phyloP scores from a whole-genome alignment of 2,797 vertebrate genomes.

The Taenioides sp. region DNA sequence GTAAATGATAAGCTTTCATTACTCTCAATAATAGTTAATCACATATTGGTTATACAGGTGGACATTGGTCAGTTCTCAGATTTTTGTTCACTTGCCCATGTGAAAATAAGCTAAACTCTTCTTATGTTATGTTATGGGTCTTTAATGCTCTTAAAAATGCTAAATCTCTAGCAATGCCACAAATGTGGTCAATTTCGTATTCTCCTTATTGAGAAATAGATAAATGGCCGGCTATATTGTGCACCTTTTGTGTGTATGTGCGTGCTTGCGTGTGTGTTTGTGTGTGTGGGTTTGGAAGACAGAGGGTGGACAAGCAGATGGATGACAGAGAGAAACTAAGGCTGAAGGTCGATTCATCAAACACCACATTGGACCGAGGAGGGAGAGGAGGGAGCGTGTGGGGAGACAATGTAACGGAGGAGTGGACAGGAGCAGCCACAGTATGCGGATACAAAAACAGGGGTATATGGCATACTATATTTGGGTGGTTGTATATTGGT shows the following conservation, averaged over 20 bases:
- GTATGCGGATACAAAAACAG: conserved; percentile 34
- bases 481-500: conserved; percentile 18
- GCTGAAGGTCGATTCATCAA: conserved; percentile 75
- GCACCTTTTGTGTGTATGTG: conserved; percentile 11
- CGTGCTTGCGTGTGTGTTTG: conserved; percentile 16
- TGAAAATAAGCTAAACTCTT: background rate
- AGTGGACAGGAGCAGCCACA: conserved; percentile 14
- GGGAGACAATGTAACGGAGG: conserved; percentile 37
- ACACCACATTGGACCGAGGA: conserved; percentile 53
- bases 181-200: background rate
- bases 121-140: background rate
- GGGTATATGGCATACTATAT: background rate
- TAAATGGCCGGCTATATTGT: background rate
- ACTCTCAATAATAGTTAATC: background rate
- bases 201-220: conserved; percentile 4
- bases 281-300: conserved; percentile 51
- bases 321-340: conserved; percentile 70
- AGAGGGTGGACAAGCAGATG: conserved; percentile 73
- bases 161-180: background rate
- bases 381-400: conserved; percentile 17
- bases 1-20: background rate
- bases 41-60: background rate
- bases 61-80: background rate
- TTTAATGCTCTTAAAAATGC: background rate
- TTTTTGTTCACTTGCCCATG: background rate